Percentiles rank a stretch among this genome's conserved stretches.
Evolutionary conservation across 2,888 invertebrate species (phyloP).

Genomic region (Scaptodrosophila latifasciaeformis): DNA sequence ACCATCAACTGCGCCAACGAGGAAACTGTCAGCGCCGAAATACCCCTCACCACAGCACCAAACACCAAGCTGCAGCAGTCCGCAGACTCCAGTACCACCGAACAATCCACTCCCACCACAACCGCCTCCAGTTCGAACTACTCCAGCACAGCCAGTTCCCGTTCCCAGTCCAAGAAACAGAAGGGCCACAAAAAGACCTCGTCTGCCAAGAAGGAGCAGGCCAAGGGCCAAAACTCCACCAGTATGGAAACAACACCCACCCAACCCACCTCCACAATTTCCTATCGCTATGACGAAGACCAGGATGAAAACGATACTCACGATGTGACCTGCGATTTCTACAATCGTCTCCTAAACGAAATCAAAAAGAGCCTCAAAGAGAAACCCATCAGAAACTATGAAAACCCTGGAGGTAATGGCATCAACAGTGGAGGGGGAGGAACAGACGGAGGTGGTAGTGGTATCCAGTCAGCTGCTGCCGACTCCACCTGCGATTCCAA

Average conservation of each 20-base stretch:
- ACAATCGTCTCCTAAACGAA: constrained; percentile 73
- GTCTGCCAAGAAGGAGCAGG: neutral
- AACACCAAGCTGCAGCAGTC: constrained; percentile 22
- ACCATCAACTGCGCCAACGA: constrained; percentile 74
- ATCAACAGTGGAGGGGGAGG: neutral
- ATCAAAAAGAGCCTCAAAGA: constrained; percentile 72
- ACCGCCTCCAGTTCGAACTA: constrained; percentile 56
- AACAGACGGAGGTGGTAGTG: constrained; percentile 9
- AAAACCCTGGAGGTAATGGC: constrained; percentile 10
- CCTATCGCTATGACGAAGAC: constrained; percentile 26
- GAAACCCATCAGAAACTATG: constrained; percentile 41
- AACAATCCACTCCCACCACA: constrained; percentile 46
- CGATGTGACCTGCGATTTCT: constrained; percentile 73
- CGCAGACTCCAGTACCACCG: constrained; percentile 40
- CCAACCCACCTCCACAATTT: constrained; percentile 30
- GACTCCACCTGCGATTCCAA: constrained; percentile 55
- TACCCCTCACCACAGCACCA: constrained; percentile 43
- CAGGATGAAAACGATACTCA: constrained; percentile 51
- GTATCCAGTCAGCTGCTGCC: constrained; percentile 25
- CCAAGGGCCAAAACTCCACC: constrained; percentile 11
- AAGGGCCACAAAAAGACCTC: constrained; percentile 24
- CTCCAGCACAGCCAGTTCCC: constrained; percentile 67
- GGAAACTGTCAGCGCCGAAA: constrained; percentile 61
- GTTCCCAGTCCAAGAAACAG: constrained; percentile 68
- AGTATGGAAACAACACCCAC: constrained; percentile 34